phyloP scores from a whole-genome alignment of 2,888 invertebrate genomes.

The Harpalus rufipes region DNA sequence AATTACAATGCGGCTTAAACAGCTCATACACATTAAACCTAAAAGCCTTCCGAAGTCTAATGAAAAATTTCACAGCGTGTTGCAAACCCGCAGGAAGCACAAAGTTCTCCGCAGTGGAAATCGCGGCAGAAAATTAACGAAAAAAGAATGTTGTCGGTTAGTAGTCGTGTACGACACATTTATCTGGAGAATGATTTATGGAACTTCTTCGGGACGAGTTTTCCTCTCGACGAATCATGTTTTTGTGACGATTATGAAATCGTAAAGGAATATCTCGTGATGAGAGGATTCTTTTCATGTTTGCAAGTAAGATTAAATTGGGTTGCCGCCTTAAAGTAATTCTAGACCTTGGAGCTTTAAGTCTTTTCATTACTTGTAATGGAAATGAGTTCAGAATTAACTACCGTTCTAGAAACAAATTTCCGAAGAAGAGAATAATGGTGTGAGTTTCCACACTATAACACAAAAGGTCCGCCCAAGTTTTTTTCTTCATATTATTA shows the following conservation, averaged over 20 bases:
- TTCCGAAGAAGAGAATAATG: not conserved
- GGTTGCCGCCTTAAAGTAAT: not conserved
- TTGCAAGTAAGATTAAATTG: not conserved
- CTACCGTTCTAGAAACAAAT: not conserved
- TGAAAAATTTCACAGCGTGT: slow-evolving; percentile 31
- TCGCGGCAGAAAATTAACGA: slow-evolving; percentile 18
- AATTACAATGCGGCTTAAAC: slow-evolving; percentile 44
- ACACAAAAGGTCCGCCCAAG: not conserved
- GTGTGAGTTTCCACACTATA: not conserved
- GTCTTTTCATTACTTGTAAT: slow-evolving; percentile 17
- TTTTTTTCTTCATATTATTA: too few relatives aligned
- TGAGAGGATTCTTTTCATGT: slow-evolving; percentile 31
- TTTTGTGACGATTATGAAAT: slow-evolving; percentile 53
- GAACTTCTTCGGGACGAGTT: slow-evolving; percentile 46
- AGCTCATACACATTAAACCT: slow-evolving; percentile 51
- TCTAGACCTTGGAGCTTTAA: not conserved
- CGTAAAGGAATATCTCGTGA: slow-evolving; percentile 33
- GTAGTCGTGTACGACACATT: slow-evolving; percentile 31
- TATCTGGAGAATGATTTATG: slow-evolving; percentile 61
- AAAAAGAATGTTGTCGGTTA: slow-evolving; percentile 35
- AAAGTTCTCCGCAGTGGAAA: not conserved
- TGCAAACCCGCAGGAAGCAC: not conserved
- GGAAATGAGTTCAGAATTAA: not conserved
- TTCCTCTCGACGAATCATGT: slow-evolving; percentile 28
- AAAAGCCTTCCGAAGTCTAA: slow-evolving; percentile 52